These are phyloP conservation scores for Morpho deidamia DNA, from an alignment of 2,888 invertebrate species.

Conservation along the genomic window DNA sequence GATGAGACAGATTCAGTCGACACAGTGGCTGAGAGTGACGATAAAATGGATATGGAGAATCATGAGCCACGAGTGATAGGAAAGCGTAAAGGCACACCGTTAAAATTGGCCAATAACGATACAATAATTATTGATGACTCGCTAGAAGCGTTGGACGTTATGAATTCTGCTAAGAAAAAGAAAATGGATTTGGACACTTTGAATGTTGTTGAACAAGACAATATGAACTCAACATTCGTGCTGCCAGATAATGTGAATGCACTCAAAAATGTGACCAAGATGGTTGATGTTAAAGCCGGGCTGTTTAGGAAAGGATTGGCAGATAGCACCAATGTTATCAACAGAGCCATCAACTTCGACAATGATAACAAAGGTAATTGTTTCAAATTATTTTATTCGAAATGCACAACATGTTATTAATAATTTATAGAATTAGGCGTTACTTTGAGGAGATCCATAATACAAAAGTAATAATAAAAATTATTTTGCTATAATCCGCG, in stretches of 20 bases:
- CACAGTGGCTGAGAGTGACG: constrained; percentile 55
- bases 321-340: constrained; percentile 57
- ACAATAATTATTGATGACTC: constrained; percentile 68
- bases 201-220: constrained; percentile 45
- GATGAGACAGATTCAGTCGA: constrained; percentile 40
- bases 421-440: no score
- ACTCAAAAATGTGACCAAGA: constrained; percentile 39
- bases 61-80: constrained; percentile 36
- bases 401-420: neutral
- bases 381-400: neutral
- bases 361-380: constrained; percentile 37
- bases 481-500: no score
- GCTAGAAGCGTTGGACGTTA: constrained; percentile 51
- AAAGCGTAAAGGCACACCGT: constrained; percentile 65
- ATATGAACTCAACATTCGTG: constrained; percentile 69
- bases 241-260: constrained; percentile 52
- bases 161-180: constrained; percentile 58
- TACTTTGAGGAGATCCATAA: no score
- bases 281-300: constrained; percentile 29
- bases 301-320: constrained; percentile 46
- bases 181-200: constrained; percentile 53
- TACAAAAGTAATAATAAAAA: no score
- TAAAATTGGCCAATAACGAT: constrained; percentile 55
- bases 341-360: constrained; percentile 41
- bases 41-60: constrained; percentile 54